A percentile compares a stretch with the other conserved stretches of the same genome.
phyloP scores from a whole-genome alignment of 2,113 vertebrate genomes.

The Ahaetulla prasina region DNA sequence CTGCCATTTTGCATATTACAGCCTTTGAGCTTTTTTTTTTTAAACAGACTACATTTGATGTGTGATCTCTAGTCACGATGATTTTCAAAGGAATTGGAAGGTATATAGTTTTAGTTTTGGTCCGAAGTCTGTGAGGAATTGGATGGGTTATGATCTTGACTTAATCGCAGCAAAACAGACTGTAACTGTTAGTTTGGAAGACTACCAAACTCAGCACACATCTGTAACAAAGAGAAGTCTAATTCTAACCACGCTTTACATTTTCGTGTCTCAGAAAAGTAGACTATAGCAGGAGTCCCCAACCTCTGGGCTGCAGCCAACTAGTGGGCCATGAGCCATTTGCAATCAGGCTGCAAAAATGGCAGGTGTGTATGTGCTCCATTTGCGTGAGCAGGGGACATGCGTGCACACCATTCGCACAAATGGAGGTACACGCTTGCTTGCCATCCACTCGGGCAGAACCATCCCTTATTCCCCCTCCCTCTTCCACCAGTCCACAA shows the following conservation, averaged over 20 bases:
- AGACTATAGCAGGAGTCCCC: not conserved
- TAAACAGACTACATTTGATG: not conserved
- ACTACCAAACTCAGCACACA: not conserved
- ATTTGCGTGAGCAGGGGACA: too few species aligned
- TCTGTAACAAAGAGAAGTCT: not conserved
- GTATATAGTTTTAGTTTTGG: not conserved
- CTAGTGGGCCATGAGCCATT: too few species aligned
- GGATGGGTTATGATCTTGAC: not conserved
- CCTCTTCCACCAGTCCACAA: too few species aligned
- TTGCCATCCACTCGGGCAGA: too few species aligned
- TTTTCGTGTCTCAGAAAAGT: not conserved
- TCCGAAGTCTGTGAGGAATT: not conserved
- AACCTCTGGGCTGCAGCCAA: too few species aligned
- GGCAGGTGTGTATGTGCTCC: too few species aligned
- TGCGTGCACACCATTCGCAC: too few species aligned
- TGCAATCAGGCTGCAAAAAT: too few species aligned
- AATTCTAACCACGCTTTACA: not conserved
- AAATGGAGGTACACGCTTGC: too few species aligned
- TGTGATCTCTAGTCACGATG: not conserved
- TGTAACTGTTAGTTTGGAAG: not conserved
- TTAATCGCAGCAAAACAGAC: not conserved
- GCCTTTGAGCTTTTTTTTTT: constrained; percentile 49
- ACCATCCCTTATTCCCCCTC: too few species aligned
- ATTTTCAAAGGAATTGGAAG: constrained; percentile 15
- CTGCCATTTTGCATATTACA: constrained; percentile 9